Evolutionary conservation across 2,797 vertebrate species (phyloP), one percentile per base, ranked within the genome.

Genomic region (Clarias platycephalus): DNA sequence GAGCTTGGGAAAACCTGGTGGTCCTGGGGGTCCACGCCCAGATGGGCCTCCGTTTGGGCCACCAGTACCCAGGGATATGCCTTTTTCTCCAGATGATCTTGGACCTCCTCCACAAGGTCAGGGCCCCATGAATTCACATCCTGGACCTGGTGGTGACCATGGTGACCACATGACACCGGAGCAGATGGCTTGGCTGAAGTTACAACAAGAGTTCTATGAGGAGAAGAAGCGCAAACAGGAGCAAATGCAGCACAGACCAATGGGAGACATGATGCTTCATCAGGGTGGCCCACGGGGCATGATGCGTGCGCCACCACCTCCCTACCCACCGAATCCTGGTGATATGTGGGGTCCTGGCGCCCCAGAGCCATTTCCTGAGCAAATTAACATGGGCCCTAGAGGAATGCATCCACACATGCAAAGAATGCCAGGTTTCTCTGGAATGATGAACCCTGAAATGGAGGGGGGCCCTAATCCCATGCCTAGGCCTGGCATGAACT

Each of bases 151-250:
- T 83, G 94, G 94, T 86, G 98, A 96, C 88, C 97, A 97, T 44
- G 93, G 97, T 78, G 98, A 99, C 88, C 98, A 99, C 80, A 98
- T 99, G 97, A 99, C 97, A 80, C 98, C 98, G 0, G 98, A 99
- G 92, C 98, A 99, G 91, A 96, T 99, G 88, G 98, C 98, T 0
- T 99, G 98, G 98, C 93, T 99, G 78, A 99, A 99, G 90, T 91
- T 99, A 86, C 98, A 99, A 91, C 98, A 99, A 92, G 98, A 99
- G 89, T 99, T 99, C 84, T 99, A 99, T 0, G 98, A 99, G 89
- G 98, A 99, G 90, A 99, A 99, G 90, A 96, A 98, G 82, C 96
- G 98, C 89, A 99, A 99, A 92, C 98, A 99, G 91, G 98, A 99
- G 84, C 96, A 96, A 87, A 96, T 97, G 91, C 98, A 99, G 90